Evolutionary conservation across 2,888 invertebrate species (phyloP).

Genomic region (Podabrus alpinus): DNA sequence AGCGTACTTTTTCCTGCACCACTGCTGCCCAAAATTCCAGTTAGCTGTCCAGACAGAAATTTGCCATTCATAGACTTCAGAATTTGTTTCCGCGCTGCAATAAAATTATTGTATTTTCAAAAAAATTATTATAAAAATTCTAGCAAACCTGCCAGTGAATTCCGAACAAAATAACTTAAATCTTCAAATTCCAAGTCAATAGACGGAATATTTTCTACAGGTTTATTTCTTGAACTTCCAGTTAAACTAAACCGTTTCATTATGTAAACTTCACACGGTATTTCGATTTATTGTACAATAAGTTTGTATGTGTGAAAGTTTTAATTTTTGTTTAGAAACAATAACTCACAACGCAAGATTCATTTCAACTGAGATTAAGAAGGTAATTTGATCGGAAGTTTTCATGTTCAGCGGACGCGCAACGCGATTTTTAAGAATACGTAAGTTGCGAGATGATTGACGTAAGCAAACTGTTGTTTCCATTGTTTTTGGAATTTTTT

Average conservation of each 20-base stretch:
- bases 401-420: background rate
- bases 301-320: no score
- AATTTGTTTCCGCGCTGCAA: conserved; percentile 17
- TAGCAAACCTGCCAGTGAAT: background rate
- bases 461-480: no score
- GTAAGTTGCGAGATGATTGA: no score
- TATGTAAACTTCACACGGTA: background rate
- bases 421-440: background rate
- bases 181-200: conserved; percentile 20
- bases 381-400: background rate
- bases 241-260: background rate
- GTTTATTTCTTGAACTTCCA: background rate
- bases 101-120: no score
- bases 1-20: conserved; percentile 28
- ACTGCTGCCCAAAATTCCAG: conserved; percentile 21
- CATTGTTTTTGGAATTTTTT: no score
- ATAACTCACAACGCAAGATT: background rate
- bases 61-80: conserved; percentile 23
- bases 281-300: no score
- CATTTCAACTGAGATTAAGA: background rate
- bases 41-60: conserved; percentile 21
- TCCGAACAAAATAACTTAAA: background rate
- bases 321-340: background rate
- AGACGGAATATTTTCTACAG: background rate
- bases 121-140: no score